Percentiles rank a stretch among this genome's conserved stretches.
These are phyloP conservation scores for Leptobrachium leishanense DNA, from an alignment of 2,113 vertebrate species.

Conservation along the genomic window DNA sequence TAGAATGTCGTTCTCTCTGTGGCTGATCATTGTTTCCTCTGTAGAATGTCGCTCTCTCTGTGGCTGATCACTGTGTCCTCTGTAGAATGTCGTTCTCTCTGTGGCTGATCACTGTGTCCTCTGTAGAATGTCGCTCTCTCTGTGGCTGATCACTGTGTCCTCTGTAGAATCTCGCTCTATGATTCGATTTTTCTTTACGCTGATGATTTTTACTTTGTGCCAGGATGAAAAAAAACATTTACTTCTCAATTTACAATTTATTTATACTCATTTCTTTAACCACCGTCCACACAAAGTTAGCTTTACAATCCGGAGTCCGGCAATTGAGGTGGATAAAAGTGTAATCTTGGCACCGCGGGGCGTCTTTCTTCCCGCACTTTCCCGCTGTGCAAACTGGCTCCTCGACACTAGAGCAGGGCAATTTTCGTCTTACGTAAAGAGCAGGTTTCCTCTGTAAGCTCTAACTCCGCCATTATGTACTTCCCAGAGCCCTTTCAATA, in stretches of 20 bases:
- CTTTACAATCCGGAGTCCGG: background rate
- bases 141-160: no score
- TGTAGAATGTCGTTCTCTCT: no score
- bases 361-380: background rate
- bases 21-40: no score
- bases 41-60: no score
- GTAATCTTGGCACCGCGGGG: background rate
- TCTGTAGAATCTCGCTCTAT: no score
- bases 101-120: no score
- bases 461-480: background rate
- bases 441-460: background rate
- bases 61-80: no score
- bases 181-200: no score
- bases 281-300: background rate
- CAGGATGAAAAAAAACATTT: background rate
- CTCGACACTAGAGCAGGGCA: background rate
- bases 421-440: background rate
- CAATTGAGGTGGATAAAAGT: background rate
- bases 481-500: background rate
- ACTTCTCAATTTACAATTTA: background rate
- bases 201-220: no score
- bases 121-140: no score
- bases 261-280: background rate
- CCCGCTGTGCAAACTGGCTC: conserved; percentile 11
- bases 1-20: no score